phyloP scores from a whole-genome alignment of 2,888 invertebrate genomes.

The Actias luna region DNA sequence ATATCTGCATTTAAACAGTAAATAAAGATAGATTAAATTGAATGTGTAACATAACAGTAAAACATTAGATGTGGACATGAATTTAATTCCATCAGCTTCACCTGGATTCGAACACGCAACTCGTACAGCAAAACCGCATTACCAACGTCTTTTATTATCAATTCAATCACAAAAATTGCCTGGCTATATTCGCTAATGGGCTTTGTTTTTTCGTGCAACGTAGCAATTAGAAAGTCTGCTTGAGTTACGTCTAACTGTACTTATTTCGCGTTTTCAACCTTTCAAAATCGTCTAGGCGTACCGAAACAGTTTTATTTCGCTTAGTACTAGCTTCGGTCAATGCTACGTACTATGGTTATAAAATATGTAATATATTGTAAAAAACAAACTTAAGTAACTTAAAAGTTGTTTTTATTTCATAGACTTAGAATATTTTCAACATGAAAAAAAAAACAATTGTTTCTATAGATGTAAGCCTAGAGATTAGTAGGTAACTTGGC shows the following conservation, averaged over 20 bases:
- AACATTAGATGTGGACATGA: too few relatives aligned
- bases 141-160: slow-evolving; percentile 5
- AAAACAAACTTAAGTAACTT: neutral
- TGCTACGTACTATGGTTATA: neutral
- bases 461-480: too few relatives aligned
- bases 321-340: slow-evolving; percentile 6
- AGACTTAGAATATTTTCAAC: too few relatives aligned
- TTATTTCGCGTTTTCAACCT: slow-evolving; percentile 41
- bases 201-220: slow-evolving; percentile 15
- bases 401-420: too few relatives aligned
- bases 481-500: too few relatives aligned
- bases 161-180: slow-evolving; percentile 10
- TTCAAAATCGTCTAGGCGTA: slow-evolving; percentile 30
- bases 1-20: too few relatives aligned
- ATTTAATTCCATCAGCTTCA: neutral
- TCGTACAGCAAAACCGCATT: neutral
- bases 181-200: neutral
- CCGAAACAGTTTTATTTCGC: slow-evolving; percentile 20
- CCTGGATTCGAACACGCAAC: neutral
- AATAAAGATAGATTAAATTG: neutral
- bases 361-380: neutral
- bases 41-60: too few relatives aligned
- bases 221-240: slow-evolving; percentile 41
- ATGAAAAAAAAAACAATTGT: too few relatives aligned
- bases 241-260: slow-evolving; percentile 36